Percentiles rank a stretch among this genome's conserved stretches.
Conservation (phyloP, 2,888 invertebrate species). For the Eristalis intricaria region DNA sequence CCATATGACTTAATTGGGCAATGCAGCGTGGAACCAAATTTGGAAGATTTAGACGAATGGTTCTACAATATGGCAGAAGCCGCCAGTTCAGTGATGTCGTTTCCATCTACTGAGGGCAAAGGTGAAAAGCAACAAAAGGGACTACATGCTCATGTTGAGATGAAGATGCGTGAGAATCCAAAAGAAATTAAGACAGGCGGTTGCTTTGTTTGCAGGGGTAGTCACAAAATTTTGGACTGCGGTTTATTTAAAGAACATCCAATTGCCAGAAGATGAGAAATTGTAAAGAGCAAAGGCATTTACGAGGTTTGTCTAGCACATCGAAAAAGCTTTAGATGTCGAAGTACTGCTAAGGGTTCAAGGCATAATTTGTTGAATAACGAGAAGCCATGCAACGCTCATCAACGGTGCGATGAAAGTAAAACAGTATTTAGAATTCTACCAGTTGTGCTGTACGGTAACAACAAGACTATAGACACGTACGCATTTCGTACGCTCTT, state of each 20-base stretch:
- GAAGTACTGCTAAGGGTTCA: not conserved
- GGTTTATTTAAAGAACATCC: not conserved
- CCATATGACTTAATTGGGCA: slow-evolving; percentile 62
- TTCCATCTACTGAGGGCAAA: not conserved
- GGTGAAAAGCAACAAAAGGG: slow-evolving; percentile 15
- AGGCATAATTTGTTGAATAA: slow-evolving; percentile 6
- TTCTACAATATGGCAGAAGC: slow-evolving; percentile 50
- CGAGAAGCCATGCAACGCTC: slow-evolving; percentile 21
- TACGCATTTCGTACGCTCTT: slow-evolving; percentile 30
- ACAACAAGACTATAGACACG: slow-evolving; percentile 4
- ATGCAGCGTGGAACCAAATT: slow-evolving; percentile 12
- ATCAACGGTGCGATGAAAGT: not conserved
- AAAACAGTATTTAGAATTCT: slow-evolving; percentile 19
- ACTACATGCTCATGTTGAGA: not conserved
- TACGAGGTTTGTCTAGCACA: slow-evolving; percentile 1
- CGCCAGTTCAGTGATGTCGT: slow-evolving; percentile 36
- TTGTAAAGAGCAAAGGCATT: not conserved
- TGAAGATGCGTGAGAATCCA: not conserved
- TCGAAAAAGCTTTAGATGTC: not conserved
- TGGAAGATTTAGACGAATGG: slow-evolving; percentile 42
- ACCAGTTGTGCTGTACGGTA: slow-evolving; percentile 39
- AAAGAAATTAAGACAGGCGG: not conserved
- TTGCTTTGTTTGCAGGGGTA: not conserved
- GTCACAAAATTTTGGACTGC: not conserved
- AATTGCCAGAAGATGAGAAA: not conserved